A percentile compares a stretch with the other conserved stretches of the same genome.
phyloP scores from a whole-genome alignment of 2,113 vertebrate genomes.

The Psittacus erithacus region DNA sequence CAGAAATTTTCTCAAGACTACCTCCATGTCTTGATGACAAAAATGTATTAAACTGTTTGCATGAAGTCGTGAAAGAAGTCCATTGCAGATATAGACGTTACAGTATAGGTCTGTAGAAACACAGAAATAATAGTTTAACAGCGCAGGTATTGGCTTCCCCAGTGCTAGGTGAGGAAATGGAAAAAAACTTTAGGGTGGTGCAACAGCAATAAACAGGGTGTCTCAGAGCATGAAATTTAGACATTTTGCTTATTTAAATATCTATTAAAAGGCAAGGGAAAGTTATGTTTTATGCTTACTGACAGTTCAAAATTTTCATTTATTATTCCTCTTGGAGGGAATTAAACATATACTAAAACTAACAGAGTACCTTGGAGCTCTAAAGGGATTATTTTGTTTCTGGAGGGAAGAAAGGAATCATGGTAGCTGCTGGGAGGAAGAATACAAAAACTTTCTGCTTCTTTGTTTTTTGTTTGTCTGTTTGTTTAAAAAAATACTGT shows the following conservation, averaged over 20 bases:
- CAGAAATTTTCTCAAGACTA: not conserved
- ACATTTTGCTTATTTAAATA: not conserved
- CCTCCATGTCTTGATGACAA: not conserved
- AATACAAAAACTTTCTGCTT: not conserved
- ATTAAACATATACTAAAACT: not conserved
- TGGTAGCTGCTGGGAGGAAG: not conserved
- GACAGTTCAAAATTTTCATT: not conserved
- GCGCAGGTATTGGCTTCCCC: fast-evolving
- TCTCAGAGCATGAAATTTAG: not conserved
- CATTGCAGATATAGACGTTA: fast-evolving
- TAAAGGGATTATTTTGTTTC: not conserved
- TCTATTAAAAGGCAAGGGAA: not conserved
- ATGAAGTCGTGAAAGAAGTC: not conserved
- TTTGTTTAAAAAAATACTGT: not conserved
- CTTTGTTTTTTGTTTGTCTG: not conserved
- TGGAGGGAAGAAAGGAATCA: not conserved
- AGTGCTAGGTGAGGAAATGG: not conserved
- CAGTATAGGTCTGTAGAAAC: not conserved
- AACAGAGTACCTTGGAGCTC: not conserved
- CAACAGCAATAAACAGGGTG: not conserved
- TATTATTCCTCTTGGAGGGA: not conserved
- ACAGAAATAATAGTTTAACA: not conserved
- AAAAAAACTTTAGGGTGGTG: not conserved
- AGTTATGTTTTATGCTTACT: not conserved
- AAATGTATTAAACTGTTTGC: not conserved